phyloP scores from a whole-genome alignment of 2,888 invertebrate species.

The Lottia gigantea region DNA sequence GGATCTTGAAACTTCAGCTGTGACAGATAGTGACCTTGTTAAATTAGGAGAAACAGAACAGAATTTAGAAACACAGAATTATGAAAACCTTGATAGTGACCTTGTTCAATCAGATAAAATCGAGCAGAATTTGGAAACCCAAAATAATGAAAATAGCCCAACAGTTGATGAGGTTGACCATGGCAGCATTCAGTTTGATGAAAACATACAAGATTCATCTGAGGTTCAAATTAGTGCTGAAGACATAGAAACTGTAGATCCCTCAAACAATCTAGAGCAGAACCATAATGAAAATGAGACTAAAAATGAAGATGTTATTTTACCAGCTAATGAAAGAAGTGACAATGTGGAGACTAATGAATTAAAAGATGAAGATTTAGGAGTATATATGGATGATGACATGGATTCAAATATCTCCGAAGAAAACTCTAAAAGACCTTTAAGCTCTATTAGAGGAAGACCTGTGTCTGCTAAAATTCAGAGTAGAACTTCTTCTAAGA shows the following conservation, averaged over 20 bases:
- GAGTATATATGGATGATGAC: constrained; percentile 8
- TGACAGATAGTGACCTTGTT: too few relatives aligned
- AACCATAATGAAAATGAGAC: not conserved
- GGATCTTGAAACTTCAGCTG: not conserved
- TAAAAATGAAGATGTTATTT: not conserved
- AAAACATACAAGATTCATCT: not conserved
- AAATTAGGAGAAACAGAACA: too few relatives aligned
- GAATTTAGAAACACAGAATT: too few relatives aligned
- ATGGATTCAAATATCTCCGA: not conserved
- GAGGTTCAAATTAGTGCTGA: not conserved
- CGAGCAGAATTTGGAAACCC: too few relatives aligned
- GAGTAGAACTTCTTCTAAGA: not conserved
- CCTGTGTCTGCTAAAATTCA: too few relatives aligned
- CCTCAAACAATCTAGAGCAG: not conserved
- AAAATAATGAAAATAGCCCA: too few relatives aligned
- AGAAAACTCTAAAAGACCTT: not conserved
- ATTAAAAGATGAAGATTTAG: not conserved
- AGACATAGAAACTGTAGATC: not conserved
- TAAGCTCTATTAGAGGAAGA: too few relatives aligned
- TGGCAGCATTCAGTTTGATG: not conserved
- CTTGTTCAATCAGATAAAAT: too few relatives aligned
- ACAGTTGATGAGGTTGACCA: too few relatives aligned
- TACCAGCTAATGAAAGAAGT: not conserved
- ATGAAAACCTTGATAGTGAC: too few relatives aligned
- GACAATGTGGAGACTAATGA: not conserved